These are phyloP conservation scores for Tromatobia lineatoria DNA, from an alignment of 2,888 invertebrate species.

Conservation along the genomic window DNA sequence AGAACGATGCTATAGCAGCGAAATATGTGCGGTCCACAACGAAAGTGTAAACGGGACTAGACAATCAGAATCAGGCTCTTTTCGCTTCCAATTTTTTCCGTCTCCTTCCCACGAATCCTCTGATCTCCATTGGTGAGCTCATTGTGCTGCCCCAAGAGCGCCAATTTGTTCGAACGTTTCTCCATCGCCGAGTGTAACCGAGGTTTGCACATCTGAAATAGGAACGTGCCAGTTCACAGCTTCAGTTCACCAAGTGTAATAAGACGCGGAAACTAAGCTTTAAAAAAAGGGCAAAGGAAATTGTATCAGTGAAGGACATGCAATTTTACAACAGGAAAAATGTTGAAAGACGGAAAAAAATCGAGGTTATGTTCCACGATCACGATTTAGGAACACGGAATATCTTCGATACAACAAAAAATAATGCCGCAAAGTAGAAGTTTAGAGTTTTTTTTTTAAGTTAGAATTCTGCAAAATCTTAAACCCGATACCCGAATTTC, in stretches of 20 bases:
- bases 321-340: no score
- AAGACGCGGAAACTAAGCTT: not conserved
- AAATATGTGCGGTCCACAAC: not conserved
- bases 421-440: no score
- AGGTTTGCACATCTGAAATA: slow-evolving; percentile 6
- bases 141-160: slow-evolving; percentile 42
- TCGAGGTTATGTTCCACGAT: not conserved
- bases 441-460: no score
- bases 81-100: slow-evolving; percentile 35
- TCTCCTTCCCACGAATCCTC: slow-evolving; percentile 17
- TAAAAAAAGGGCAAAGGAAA: no score
- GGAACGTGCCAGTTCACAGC: not conserved
- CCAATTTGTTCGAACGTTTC: slow-evolving; percentile 59
- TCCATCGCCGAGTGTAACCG: slow-evolving; percentile 27
- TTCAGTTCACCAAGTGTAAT: not conserved
- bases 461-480: no score
- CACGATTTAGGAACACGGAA: no score
- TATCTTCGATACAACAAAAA: no score
- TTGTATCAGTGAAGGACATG: no score
- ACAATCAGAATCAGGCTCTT: slow-evolving; percentile 61
- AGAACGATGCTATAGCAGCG: not conserved
- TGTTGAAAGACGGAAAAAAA: no score
- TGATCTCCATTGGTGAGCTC: slow-evolving; percentile 7
- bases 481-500: no score
- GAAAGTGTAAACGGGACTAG: slow-evolving; percentile 54